A percentile compares a stretch with the other conserved stretches of the same genome.
Evolutionary conservation across 2,113 vertebrate genomes (phyloP).

Genomic region (Labeo rohita): DNA sequence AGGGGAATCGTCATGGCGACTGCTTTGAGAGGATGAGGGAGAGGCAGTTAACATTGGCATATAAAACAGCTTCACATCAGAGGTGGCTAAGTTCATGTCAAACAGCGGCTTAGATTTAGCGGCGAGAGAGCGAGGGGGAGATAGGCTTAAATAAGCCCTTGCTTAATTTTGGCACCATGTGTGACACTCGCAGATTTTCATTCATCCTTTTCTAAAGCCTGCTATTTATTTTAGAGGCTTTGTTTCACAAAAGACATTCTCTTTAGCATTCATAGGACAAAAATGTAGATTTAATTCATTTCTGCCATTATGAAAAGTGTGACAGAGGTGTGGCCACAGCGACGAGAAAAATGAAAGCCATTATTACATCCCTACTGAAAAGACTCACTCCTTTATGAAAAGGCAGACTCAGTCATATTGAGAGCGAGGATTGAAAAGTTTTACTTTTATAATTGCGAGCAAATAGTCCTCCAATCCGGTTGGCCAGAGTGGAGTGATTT

Average conservation of each 20-base stretch:
- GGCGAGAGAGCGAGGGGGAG: slow-evolving; percentile 31
- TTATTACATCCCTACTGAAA: slow-evolving; percentile 44
- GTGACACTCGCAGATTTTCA: slow-evolving; percentile 47
- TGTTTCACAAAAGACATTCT: slow-evolving; percentile 50
- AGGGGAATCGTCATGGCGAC: slow-evolving; percentile 71
- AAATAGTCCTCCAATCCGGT: slow-evolving; percentile 27
- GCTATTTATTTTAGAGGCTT: slow-evolving; percentile 56
- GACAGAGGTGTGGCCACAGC: slow-evolving; percentile 50
- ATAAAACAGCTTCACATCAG: slow-evolving; percentile 49
- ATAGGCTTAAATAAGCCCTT: slow-evolving; percentile 53
- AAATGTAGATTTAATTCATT: slow-evolving; percentile 53
- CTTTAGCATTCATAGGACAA: slow-evolving; percentile 51
- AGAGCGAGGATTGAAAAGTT: neutral
- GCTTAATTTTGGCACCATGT: slow-evolving; percentile 54
- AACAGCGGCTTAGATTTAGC: slow-evolving; percentile 46
- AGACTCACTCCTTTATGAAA: slow-evolving; percentile 27
- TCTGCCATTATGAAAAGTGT: slow-evolving; percentile 53
- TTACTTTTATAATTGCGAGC: slow-evolving; percentile 43
- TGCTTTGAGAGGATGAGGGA: slow-evolving; percentile 54
- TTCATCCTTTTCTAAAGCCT: slow-evolving; percentile 55
- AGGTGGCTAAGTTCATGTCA: slow-evolving; percentile 61
- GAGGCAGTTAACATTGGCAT: slow-evolving; percentile 58
- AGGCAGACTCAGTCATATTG: slow-evolving; percentile 10
- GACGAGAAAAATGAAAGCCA: slow-evolving; percentile 44
- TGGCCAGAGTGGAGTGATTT: slow-evolving; percentile 46